Percentiles rank a stretch among this genome's conserved stretches.
Evolutionary conservation across 2,113 vertebrate genomes (phyloP).

Genomic region (Labrus mixtus): DNA sequence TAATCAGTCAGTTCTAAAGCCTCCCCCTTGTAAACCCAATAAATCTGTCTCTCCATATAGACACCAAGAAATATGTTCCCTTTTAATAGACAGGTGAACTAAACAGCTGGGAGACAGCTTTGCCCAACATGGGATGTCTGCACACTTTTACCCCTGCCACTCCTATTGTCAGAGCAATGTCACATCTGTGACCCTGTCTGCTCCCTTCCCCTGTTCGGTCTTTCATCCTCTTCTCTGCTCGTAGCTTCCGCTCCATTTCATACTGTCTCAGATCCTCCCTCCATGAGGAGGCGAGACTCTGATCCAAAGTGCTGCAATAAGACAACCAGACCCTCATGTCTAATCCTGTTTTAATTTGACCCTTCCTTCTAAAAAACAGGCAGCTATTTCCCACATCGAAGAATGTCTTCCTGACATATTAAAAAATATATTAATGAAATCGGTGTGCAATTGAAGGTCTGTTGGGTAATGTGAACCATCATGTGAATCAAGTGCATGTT

Average conservation of each 20-base stretch:
- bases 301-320: slow-evolving; percentile 18
- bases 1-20: slow-evolving; percentile 60
- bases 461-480: too few species aligned
- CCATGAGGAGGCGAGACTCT: slow-evolving; percentile 55
- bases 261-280: slow-evolving; percentile 70
- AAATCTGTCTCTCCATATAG: slow-evolving; percentile 77
- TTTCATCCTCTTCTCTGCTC: slow-evolving; percentile 76
- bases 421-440: neutral
- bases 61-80: slow-evolving; percentile 75
- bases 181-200: slow-evolving; percentile 85
- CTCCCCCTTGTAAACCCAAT: slow-evolving; percentile 63
- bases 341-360: slow-evolving; percentile 71
- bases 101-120: slow-evolving; percentile 84
- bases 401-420: neutral
- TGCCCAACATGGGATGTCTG: slow-evolving; percentile 72
- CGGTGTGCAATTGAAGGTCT: neutral
- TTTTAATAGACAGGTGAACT: slow-evolving; percentile 85
- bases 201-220: slow-evolving; percentile 62
- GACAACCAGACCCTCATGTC: slow-evolving; percentile 29
- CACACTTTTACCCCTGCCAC: slow-evolving; percentile 75
- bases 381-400: too few species aligned
- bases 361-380: slow-evolving; percentile 15
- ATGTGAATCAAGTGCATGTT: neutral
- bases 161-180: slow-evolving; percentile 76
- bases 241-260: slow-evolving; percentile 84